phyloP scores from a whole-genome alignment of 2,113 vertebrate species.

The Paramormyrops kingsleyae region DNA sequence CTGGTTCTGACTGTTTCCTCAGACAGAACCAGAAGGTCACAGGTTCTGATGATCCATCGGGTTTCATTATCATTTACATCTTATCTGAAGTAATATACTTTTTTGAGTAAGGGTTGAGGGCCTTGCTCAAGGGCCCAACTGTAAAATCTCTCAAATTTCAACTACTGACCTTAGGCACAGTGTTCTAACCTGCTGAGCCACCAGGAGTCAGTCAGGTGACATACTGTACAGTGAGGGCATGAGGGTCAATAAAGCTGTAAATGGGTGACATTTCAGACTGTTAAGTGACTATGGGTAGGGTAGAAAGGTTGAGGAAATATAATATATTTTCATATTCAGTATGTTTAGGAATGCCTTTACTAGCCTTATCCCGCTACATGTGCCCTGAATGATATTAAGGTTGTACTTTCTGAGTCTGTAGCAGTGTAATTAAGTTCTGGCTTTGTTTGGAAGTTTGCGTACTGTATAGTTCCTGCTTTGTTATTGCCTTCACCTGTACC shows the following conservation, averaged over 20 bases:
- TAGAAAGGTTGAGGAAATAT: not conserved
- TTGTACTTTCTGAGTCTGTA: not conserved
- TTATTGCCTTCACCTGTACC: not conserved
- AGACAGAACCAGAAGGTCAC: not conserved
- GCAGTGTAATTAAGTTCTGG: not conserved
- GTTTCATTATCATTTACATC: not conserved
- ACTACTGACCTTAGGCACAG: not conserved
- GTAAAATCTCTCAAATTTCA: not conserved
- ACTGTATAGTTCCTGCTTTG: not conserved
- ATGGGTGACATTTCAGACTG: not conserved
- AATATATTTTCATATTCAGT: not conserved
- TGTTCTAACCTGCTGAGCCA: not conserved
- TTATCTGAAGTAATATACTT: not conserved
- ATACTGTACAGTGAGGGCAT: not conserved
- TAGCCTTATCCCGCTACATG: not conserved
- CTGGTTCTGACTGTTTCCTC: not conserved
- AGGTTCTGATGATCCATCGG: not conserved
- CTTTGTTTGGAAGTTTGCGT: not conserved
- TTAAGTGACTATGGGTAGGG: not conserved
- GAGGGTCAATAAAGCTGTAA: not conserved
- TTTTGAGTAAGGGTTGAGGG: not conserved
- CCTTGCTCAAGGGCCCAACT: not conserved
- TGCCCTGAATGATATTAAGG: not conserved
- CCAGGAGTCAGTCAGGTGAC: not conserved
- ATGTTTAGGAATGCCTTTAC: not conserved